Evolutionary conservation across 2,888 invertebrate species (phyloP).

Genomic region (Apamea epomidion): DNA sequence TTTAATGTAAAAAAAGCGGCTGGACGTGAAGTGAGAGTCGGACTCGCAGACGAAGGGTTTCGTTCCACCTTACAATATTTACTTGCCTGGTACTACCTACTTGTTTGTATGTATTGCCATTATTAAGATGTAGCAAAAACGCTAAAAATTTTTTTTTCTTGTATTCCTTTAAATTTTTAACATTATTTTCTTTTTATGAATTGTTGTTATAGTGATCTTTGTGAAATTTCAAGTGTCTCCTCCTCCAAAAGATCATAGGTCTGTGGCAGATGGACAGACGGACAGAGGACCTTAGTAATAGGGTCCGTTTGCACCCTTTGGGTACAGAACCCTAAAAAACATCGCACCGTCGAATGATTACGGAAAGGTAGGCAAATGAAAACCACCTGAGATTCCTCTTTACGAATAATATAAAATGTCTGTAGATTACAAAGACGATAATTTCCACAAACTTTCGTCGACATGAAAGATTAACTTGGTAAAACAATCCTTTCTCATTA

Average conservation of each 20-base stretch:
- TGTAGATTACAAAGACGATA: conserved; percentile 33
- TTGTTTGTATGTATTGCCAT: background rate
- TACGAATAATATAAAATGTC: conserved; percentile 23
- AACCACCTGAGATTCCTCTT: conserved; percentile 7
- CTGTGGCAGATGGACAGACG: background rate
- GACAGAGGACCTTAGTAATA: background rate
- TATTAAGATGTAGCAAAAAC: background rate
- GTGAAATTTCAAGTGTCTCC: background rate
- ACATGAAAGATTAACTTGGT: conserved; percentile 30
- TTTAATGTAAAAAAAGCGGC: conserved; percentile 17
- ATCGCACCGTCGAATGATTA: conserved; percentile 27
- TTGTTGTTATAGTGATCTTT: background rate
- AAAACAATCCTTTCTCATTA: conserved; percentile 33
- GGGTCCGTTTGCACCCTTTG: background rate
- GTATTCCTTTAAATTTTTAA: too few relatives aligned
- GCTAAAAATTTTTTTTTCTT: too few relatives aligned
- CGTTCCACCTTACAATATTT: background rate
- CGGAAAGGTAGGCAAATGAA: conserved; percentile 15
- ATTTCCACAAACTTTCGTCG: conserved; percentile 35
- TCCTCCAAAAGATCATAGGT: background rate
- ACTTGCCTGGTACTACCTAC: background rate
- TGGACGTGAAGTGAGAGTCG: background rate
- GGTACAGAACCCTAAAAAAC: background rate
- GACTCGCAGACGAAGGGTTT: background rate
- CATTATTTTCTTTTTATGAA: background rate